Base-by-base conservation (phyloP, 2,888 invertebrate genomes). In the Heteromurus nitidus region DNA sequence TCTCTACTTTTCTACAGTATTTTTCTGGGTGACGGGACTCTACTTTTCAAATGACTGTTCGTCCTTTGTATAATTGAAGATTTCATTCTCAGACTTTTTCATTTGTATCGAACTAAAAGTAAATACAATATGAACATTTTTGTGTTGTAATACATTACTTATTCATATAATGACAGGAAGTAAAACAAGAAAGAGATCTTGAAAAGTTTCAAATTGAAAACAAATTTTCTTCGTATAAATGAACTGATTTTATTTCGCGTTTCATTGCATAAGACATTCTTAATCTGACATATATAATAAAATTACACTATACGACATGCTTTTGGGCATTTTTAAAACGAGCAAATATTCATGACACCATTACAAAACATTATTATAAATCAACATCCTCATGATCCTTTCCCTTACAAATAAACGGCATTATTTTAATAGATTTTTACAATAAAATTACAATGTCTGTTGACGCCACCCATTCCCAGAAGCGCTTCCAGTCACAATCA, bases 1-100 rank as follows among this genome's bases (percentile, higher is more conserved):
- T 85, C 85, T 85, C 85, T 85, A 85, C 67, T 82, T 86, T 86
- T 86, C 85, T 86, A 86, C 86, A 86, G 86, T 86, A 86, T 86
- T 86, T 86, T 85, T 85, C 85, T 85, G 84, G 86, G 85, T 86
- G 86, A 82, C 82, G 86, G 86, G 84, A 83, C 80, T 80, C 80
- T 80, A 81, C 68, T 75, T 81, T 75, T 75, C 62, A 73, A 50
- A 74, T 75, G 81, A 75, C 74, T 75, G 74, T 64, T 64, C 69
- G 81, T 81, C 81, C 81, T 81, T 81, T 81, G 81, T 81, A 81
- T 81, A 62, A 81, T 77, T 64, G 62, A 72, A 75, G 75, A 65
- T 81, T 75, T 81, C 81, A 75, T 75, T 81, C 81, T 75, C 69
- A 75, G 75, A 81, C 75, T 75, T 75, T 81, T 81, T 75, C 81